A percentile compares a stretch with the other conserved stretches of the same genome.
Evolutionary conservation across 2,888 invertebrate genomes (phyloP).

Genomic region (Pachydiplax longipennis): DNA sequence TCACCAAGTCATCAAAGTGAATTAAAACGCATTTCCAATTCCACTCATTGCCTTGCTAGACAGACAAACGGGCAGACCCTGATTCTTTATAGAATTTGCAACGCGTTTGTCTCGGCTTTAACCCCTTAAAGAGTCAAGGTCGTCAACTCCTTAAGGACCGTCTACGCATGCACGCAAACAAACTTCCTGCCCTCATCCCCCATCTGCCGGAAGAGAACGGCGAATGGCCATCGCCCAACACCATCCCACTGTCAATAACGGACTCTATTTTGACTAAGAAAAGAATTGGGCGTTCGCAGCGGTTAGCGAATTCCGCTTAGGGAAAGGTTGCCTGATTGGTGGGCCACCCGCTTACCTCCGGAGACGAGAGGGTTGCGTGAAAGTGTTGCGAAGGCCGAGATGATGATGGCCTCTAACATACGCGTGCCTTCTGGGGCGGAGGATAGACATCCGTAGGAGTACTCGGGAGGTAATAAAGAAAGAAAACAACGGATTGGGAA

Average conservation of each 20-base stretch:
- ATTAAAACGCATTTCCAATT: background rate
- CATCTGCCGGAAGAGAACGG: background rate
- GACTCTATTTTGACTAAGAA: background rate
- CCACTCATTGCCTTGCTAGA: background rate
- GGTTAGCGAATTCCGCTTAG: background rate
- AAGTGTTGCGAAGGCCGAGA: background rate
- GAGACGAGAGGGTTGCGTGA: conserved; percentile 1
- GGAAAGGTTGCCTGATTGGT: background rate
- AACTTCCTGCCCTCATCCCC: background rate
- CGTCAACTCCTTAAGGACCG: background rate
- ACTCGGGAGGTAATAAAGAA: no score
- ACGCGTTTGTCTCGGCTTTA: background rate
- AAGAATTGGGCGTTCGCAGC: background rate
- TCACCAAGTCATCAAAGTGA: no score
- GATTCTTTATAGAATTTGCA: background rate
- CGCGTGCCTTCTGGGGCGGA: background rate
- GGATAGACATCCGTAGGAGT: background rate
- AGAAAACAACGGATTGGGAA: no score
- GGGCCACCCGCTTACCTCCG: background rate
- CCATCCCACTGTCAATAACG: background rate
- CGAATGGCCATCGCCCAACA: background rate
- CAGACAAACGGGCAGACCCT: background rate
- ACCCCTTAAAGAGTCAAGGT: background rate
- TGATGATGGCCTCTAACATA: background rate
- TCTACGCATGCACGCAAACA: background rate